These are phyloP conservation scores for Erebia aethiops DNA, from an alignment of 2,888 invertebrate genomes.

Conservation along the genomic window DNA sequence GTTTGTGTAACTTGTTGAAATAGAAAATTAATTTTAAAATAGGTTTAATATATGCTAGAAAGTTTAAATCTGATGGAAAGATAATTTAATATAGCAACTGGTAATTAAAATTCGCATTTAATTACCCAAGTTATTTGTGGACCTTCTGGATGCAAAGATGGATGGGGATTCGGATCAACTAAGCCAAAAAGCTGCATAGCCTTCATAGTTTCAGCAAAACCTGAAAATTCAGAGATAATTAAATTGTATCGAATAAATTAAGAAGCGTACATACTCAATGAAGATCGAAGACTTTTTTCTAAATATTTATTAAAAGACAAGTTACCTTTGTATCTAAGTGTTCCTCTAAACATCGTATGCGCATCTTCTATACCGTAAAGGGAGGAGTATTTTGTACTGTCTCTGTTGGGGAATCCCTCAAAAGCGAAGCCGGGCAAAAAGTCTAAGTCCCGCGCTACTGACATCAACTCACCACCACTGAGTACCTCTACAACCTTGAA, in stretches of 20 bases:
- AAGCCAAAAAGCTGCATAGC: constrained; percentile 94
- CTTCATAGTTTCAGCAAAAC: constrained; percentile 94
- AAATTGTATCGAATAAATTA: no score
- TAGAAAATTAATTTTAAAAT: no score
- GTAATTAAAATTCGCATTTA: neutral
- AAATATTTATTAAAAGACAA: neutral
- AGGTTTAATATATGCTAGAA: no score
- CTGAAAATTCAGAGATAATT: constrained; percentile 55
- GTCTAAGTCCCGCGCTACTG: constrained; percentile 89
- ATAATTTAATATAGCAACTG: neutral
- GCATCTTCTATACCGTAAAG: constrained; percentile 95
- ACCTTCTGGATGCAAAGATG: constrained; percentile 96
- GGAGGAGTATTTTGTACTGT: constrained; percentile 94
- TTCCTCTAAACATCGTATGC: constrained; percentile 95
- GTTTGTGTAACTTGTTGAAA: no score
- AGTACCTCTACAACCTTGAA: constrained; percentile 91
- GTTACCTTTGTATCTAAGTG: constrained; percentile 91
- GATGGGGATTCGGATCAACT: constrained; percentile 92
- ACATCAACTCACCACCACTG: constrained; percentile 94
- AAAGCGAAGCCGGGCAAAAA: constrained; percentile 98
- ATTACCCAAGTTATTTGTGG: constrained; percentile 97
- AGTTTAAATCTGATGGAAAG: no score
- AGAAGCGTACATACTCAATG: no score
- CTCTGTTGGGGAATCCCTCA: constrained; percentile 98
- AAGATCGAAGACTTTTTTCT: neutral